Evolutionary conservation across 2,113 vertebrate genomes (phyloP), one percentile per base, ranked within the genome.

Genomic region (Eulacestoma nigropectus): DNA sequence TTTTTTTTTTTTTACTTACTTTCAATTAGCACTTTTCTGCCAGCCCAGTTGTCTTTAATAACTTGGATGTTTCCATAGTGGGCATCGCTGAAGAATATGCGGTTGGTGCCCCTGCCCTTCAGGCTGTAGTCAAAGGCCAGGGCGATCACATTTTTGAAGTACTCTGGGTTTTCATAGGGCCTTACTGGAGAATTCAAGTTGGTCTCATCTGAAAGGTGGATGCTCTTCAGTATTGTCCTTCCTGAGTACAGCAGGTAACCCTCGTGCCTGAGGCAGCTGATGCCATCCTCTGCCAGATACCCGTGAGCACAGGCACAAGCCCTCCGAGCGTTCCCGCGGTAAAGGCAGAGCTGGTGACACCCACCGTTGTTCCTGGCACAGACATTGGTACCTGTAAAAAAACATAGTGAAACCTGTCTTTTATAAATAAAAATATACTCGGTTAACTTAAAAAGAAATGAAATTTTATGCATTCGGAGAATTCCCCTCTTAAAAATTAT

Each of bases 51-150:
- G 77, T 99, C 99, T 44, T 99, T 99, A 86, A 99, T 99, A 84
- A 99, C 98, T 91, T 99, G 99, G 93, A 99, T 99, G 96, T 99
- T 99, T 95, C 99, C 99, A 93, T 98, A 99, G 87, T 99, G 99
- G 37, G 99, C 98, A 17, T 99, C 99, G 13, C 99, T 99, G 96
- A 99, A 99, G 97, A 99, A 99, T 22, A 99, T 99, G n/a, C 99
- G 98, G 70, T 99, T 99, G 29, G 98, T 98, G 19, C 98, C 98
- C 70, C 93, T 96, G 59, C 97, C 98, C 95, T 96, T 98, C 93
- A 99, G 98, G 60, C 98, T 98, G 93, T 99, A 99, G 96, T 99
- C 99, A 79, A 99, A 99, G 29, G 99, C 98, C 94, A 99, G 96
- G 4, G 99, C 99, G 16, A 99, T 98, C 49, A 99, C 94, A n/a